Conservation (phyloP, 92 coral and sea anemone genomes). For the Epizoanthus stellaris region DNA sequence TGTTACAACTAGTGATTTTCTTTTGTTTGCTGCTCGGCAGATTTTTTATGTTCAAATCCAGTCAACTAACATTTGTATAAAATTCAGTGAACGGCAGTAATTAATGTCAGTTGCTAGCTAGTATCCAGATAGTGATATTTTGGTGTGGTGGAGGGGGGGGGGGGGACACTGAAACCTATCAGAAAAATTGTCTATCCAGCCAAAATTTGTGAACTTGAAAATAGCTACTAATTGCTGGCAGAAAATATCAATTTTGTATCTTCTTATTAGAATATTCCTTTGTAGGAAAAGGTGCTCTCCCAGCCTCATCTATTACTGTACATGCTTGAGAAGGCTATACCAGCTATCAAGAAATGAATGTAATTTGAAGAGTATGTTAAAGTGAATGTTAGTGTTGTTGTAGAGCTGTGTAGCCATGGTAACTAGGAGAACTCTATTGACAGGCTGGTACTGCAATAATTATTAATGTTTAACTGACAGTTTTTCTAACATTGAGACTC, state of each 20-base stretch:
- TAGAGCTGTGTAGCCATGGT: slow-evolving; percentile 1
- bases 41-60: not conserved
- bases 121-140: not conserved
- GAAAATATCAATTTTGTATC: too few species aligned
- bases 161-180: too few species aligned
- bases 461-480: not conserved
- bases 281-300: too few species aligned
- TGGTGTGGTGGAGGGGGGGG: not conserved
- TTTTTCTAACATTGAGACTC: too few species aligned
- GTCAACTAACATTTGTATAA: not conserved
- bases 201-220: too few species aligned
- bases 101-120: not conserved
- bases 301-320: too few species aligned
- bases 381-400: not conserved
- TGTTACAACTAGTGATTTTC: not conserved
- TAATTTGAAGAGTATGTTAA: not conserved
- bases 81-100: not conserved
- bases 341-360: too few species aligned
- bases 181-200: too few species aligned
- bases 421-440: not conserved
- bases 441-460: slow-evolving; percentile 10
- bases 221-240: too few species aligned
- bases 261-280: too few species aligned
- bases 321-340: too few species aligned
- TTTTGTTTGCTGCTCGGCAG: not conserved